Percentiles rank a stretch among this genome's conserved stretches.
These are phyloP conservation scores for Drosophila phalerata DNA, from an alignment of 2,888 invertebrate genomes.

Conservation along the genomic window DNA sequence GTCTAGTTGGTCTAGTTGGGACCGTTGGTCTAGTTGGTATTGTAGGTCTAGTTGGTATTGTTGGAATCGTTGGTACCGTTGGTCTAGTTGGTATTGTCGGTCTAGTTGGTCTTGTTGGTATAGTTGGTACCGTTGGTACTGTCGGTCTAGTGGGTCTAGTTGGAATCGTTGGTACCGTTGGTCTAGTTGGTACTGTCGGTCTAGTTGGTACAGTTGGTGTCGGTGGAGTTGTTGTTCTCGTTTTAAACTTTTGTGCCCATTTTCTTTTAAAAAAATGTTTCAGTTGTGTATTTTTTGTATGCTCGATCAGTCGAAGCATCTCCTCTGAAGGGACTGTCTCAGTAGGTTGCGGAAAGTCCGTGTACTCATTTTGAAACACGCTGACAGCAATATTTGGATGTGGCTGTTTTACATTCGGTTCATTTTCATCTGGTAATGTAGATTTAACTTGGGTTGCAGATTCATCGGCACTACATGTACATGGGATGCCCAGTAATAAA, in stretches of 20 bases:
- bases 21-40: too few species aligned
- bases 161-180: neutral
- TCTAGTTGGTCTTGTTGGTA: neutral
- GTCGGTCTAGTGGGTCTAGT: neutral
- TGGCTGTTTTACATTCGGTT: neutral
- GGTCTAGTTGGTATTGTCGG: too few species aligned
- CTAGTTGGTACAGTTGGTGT: neutral
- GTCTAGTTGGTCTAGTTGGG: too few species aligned
- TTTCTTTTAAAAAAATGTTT: slow-evolving; percentile 10
- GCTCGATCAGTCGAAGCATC: neutral
- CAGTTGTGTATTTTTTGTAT: neutral
- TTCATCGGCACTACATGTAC: neutral
- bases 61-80: neutral
- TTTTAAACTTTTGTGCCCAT: neutral
- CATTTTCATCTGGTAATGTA: neutral
- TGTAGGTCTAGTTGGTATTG: neutral
- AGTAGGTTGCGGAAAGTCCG: neutral
- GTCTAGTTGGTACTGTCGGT: neutral
- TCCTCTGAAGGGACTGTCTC: neutral
- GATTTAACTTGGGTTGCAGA: neutral
- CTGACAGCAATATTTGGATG: neutral
- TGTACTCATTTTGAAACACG: neutral
- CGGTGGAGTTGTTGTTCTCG: neutral
- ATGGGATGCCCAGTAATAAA: slow-evolving; percentile 1
- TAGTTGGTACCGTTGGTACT: neutral